Evolutionary conservation across 23 tunicate genomes (phyloP).

Genomic region (Phallusia fumigata): DNA sequence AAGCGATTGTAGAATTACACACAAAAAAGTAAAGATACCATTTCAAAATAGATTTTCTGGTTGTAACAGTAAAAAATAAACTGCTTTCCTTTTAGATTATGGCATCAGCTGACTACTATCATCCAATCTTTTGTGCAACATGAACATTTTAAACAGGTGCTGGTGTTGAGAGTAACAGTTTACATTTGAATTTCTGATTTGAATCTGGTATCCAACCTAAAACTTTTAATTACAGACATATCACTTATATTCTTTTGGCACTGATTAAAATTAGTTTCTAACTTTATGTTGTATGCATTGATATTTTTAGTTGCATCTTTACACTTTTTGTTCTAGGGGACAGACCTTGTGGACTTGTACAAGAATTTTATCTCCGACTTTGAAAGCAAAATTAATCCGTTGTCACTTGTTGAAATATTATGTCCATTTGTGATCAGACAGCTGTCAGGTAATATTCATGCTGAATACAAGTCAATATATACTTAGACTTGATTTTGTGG

Average conservation of each 20-base stretch:
- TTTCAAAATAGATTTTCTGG: background rate
- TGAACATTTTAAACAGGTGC: constrained; percentile 35
- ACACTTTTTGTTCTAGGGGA: constrained; percentile 30
- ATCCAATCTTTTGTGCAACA: constrained; percentile 44
- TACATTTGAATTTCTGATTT: too few species aligned
- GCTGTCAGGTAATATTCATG: constrained; percentile 42
- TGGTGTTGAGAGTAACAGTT: background rate
- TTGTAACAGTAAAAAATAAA: background rate
- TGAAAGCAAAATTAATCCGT: constrained; percentile 82
- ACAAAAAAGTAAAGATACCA: constrained; percentile 42
- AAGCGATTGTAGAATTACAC: constrained; percentile 50
- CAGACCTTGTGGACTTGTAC: constrained; percentile 67
- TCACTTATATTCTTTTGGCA: too few species aligned
- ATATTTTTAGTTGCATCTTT: background rate
- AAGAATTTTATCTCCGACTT: constrained; percentile 70
- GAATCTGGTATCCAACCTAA: too few species aligned
- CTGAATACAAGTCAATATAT: too few species aligned
- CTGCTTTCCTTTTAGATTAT: constrained; percentile 45
- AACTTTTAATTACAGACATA: too few species aligned
- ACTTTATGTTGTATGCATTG: background rate
- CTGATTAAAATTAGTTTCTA: background rate
- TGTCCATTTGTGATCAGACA: constrained; percentile 89
- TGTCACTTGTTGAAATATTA: constrained; percentile 82
- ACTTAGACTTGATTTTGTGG: too few species aligned
- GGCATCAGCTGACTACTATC: constrained; percentile 79